Conservation (phyloP, 1,140 invertebrate genomes). For the Leptinotarsa texana region DNA sequence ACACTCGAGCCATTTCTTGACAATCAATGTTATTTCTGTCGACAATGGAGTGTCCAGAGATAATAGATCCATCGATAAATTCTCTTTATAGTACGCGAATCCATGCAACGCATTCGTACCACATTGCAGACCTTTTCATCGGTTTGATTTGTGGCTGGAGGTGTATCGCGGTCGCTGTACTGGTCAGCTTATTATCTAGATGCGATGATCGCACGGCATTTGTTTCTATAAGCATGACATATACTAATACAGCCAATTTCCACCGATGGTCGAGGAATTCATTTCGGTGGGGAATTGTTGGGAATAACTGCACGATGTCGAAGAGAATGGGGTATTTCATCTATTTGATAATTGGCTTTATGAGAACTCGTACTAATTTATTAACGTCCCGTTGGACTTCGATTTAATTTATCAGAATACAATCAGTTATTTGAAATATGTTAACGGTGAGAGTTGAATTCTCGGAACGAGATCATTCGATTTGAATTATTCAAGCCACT, state of each 20-base stretch:
- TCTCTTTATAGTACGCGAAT: neutral
- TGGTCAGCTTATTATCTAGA: conserved; percentile 23
- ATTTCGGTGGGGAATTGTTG: neutral
- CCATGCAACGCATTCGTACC: neutral
- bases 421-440: neutral
- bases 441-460: neutral
- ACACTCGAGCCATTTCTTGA: neutral
- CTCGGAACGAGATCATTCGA: neutral
- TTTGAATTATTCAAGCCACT: neutral
- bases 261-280: neutral
- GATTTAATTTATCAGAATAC: neutral
- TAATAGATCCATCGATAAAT: conserved; percentile 10
- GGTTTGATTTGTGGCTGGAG: conserved; percentile 21
- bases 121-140: conserved; percentile 20
- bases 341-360: conserved; percentile 6
- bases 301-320: neutral
- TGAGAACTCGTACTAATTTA: neutral
- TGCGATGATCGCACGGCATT: conserved; percentile 12
- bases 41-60: neutral
- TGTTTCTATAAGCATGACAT: conserved; percentile 13
- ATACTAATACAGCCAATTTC: conserved; percentile 7
- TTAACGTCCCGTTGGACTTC: neutral
- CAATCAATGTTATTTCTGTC: conserved; percentile 3
- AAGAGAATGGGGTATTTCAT: conserved; percentile 1
- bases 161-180: conserved; percentile 13